These are phyloP conservation scores for Euura lappo DNA, from an alignment of 1,140 invertebrate genomes.

Conservation along the genomic window DNA sequence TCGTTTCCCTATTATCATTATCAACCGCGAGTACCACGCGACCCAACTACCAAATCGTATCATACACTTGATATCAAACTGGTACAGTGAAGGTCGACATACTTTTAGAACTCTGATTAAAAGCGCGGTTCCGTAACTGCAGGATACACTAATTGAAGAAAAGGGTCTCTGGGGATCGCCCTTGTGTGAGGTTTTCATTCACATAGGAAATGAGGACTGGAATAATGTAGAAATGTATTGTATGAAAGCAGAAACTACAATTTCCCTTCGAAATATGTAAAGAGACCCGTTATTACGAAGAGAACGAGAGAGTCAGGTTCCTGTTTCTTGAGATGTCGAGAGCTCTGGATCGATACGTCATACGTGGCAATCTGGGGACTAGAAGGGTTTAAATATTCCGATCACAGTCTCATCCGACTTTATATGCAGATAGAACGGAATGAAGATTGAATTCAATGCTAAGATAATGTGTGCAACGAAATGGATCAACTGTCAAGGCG, in stretches of 20 bases:
- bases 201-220: no score
- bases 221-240: no score
- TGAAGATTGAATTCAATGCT: not conserved
- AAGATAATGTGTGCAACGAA: not conserved
- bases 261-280: no score
- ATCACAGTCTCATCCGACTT: not conserved
- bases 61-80: no score
- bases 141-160: no score
- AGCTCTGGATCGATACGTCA: not conserved
- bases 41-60: not conserved
- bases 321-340: not conserved
- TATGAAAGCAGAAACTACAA: no score
- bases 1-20: slow-evolving; percentile 2
- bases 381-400: not conserved
- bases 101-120: no score
- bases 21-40: not conserved
- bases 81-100: no score
- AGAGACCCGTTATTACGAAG: no score
- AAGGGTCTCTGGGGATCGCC: no score
- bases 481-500: not conserved
- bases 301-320: not conserved
- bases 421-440: not conserved
- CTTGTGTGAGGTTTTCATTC: no score
- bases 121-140: no score
- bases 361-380: not conserved